Evolutionary conservation across 1,140 invertebrate genomes (phyloP).

Genomic region (Mercenaria mercenaria): DNA sequence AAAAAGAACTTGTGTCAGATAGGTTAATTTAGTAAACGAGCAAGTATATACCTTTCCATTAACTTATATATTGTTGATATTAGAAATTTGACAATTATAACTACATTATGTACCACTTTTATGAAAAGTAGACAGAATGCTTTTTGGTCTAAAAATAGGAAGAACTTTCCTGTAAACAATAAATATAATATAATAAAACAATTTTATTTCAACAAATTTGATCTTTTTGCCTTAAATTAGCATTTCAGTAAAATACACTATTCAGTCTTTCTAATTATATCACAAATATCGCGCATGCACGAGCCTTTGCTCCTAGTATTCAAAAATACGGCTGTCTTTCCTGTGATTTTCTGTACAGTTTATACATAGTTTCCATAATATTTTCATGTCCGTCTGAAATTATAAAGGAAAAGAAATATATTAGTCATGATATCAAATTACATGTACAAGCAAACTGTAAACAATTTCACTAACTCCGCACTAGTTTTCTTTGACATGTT

Average conservation of each 20-base stretch:
- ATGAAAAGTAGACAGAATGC: background rate
- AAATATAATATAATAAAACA: background rate
- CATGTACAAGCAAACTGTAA: background rate
- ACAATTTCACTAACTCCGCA: too few relatives aligned
- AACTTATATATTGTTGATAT: too few relatives aligned
- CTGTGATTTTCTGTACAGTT: slow-evolving; percentile 32
- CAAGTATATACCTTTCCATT: too few relatives aligned
- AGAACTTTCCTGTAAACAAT: background rate
- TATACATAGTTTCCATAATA: slow-evolving; percentile 28
- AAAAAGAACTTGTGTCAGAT: too few relatives aligned
- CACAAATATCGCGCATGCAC: background rate
- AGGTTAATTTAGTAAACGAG: too few relatives aligned
- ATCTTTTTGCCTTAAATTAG: background rate
- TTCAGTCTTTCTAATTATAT: background rate
- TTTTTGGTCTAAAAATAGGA: background rate
- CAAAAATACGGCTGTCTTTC: background rate
- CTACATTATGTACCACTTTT: background rate
- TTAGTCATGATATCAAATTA: background rate
- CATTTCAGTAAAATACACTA: background rate
- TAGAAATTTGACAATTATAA: too few relatives aligned
- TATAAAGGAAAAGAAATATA: background rate
- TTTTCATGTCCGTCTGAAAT: slow-evolving; percentile 37
- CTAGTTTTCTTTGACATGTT: too few relatives aligned
- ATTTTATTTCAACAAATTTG: background rate
- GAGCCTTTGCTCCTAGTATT: background rate